Evolutionary conservation across 2,113 vertebrate genomes (phyloP).

Genomic region (Phoxinus phoxinus): DNA sequence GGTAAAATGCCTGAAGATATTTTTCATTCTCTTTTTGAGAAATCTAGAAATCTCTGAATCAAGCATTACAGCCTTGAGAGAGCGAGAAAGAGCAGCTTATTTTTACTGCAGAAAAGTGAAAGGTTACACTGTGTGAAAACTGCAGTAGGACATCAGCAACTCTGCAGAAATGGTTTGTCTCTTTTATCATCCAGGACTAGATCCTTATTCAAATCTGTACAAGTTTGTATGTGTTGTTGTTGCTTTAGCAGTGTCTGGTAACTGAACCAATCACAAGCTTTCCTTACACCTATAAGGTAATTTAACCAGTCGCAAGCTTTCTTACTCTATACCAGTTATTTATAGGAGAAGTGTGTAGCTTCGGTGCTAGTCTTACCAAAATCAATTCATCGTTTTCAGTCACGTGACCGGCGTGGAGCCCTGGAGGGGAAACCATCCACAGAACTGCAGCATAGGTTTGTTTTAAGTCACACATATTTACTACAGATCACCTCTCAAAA

Average conservation of each 20-base stretch:
- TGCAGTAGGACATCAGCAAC: background rate
- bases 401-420: too few relatives aligned
- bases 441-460: too few relatives aligned
- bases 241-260: background rate
- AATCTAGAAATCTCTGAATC: background rate
- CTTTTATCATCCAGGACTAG: background rate
- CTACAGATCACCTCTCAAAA: too few relatives aligned
- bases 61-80: slow-evolving; percentile 1
- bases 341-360: background rate
- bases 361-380: background rate
- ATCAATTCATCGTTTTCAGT: background rate
- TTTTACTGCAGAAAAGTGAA: slow-evolving; percentile 11
- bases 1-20: background rate
- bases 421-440: too few relatives aligned
- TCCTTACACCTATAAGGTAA: background rate
- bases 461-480: too few relatives aligned
- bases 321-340: background rate
- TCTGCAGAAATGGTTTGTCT: background rate
- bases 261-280: background rate
- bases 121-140: background rate
- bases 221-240: background rate
- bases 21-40: background rate
- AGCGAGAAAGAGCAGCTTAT: background rate
- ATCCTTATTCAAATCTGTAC: background rate
- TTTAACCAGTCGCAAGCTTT: background rate